These are phyloP conservation scores for Calyptomena viridis DNA, from an alignment of 2,113 vertebrate species.

Conservation along the genomic window DNA sequence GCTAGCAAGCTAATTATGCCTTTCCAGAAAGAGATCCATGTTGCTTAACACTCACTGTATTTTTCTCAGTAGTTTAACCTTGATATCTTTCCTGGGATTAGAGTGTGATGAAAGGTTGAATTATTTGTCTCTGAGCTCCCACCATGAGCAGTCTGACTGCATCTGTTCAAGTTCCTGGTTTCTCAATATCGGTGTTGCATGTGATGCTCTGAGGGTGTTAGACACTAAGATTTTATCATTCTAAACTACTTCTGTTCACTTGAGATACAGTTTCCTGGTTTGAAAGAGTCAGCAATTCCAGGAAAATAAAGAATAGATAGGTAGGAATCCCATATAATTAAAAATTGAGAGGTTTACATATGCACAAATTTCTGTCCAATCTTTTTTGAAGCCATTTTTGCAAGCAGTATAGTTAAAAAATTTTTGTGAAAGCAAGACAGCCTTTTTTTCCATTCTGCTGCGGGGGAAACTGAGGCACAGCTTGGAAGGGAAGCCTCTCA, in stretches of 20 bases:
- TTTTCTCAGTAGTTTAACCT: constrained; percentile 52
- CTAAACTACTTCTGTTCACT: not conserved
- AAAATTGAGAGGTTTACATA: not conserved
- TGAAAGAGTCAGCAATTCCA: not conserved
- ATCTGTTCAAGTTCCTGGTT: constrained; percentile 41
- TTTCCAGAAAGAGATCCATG: not conserved
- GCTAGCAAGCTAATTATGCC: not conserved
- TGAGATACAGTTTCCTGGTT: not conserved
- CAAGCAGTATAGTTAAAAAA: not conserved
- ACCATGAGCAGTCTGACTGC: not conserved
- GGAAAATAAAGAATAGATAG: not conserved
- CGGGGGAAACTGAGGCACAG: not conserved
- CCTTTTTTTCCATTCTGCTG: not conserved
- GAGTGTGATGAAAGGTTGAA: constrained; percentile 60
- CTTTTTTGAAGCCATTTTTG: not conserved
- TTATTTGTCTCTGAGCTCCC: constrained; percentile 57
- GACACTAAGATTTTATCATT: constrained; percentile 13
- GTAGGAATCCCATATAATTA: not conserved
- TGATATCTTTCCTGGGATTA: constrained; percentile 58
- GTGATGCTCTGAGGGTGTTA: not conserved
- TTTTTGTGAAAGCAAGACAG: not conserved
- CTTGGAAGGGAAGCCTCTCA: not conserved
- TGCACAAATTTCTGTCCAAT: not conserved
- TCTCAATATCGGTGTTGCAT: constrained; percentile 49
- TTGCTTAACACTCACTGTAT: constrained; percentile 8